A percentile compares a stretch with the other conserved stretches of the same genome.
phyloP scores from a whole-genome alignment of 2,797 vertebrate genomes.

The Vespertilio murinus region DNA sequence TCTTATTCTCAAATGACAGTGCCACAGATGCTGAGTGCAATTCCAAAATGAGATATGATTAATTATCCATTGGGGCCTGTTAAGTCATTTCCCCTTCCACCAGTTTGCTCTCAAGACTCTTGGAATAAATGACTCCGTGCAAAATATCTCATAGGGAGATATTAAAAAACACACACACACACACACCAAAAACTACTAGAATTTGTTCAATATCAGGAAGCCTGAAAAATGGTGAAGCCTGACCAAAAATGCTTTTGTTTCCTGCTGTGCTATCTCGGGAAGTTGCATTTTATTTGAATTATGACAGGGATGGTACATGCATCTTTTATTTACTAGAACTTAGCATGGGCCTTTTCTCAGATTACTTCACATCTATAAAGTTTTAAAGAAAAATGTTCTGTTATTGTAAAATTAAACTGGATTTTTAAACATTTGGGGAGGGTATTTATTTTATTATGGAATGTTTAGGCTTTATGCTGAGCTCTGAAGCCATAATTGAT shows the following conservation, averaged over 20 bases:
- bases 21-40: accelerated
- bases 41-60: constrained; percentile 41
- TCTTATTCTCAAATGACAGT: neutral
- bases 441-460: neutral
- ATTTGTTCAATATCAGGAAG: neutral
- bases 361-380: neutral
- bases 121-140: neutral
- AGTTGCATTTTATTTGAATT: constrained; percentile 34
- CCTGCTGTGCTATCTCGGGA: neutral
- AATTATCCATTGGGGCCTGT: neutral
- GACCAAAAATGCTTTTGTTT: neutral
- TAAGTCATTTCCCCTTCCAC: neutral
- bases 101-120: neutral
- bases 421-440: constrained; percentile 2
- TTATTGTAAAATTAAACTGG: neutral
- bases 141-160: neutral
- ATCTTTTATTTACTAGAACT: neutral
- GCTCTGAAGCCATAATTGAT: neutral
- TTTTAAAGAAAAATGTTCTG: neutral
- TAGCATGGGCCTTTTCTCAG: neutral
- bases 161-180: too few species aligned
- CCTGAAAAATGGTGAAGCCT: neutral
- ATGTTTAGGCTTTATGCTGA: neutral
- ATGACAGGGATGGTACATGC: neutral
- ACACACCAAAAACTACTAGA: neutral